Conservation (phyloP, 1,140 invertebrate species). For the Ectropis grisescens region DNA sequence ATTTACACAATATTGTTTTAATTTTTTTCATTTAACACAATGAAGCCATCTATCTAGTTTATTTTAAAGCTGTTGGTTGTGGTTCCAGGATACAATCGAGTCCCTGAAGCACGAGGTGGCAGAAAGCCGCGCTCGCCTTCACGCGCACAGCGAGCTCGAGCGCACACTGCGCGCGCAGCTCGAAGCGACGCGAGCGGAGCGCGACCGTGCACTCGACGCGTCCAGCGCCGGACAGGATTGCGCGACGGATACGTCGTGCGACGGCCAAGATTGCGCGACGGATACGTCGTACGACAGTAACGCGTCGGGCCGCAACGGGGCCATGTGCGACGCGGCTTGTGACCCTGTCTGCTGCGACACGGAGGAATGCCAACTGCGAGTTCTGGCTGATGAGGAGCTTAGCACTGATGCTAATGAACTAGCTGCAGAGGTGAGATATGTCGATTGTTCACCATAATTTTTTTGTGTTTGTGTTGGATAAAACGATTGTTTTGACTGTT, state of each 20-base stretch:
- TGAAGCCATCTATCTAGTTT: no score
- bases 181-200: constrained; percentile 45
- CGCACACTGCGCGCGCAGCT: constrained; percentile 51
- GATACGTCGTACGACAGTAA: constrained; percentile 11
- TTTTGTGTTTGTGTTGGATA: constrained; percentile 1
- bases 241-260: constrained; percentile 6
- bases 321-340: constrained; percentile 43
- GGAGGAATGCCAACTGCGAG: constrained; percentile 40
- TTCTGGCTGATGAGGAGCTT: constrained; percentile 43
- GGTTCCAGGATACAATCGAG: constrained; percentile 50
- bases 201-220: constrained; percentile 13
- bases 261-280: constrained; percentile 13
- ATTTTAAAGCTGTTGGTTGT: no score
- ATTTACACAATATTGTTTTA: no score
- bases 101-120: constrained; percentile 60
- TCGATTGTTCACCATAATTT: constrained; percentile 1
- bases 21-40: no score
- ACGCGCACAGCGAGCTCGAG: constrained; percentile 54
- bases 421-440: constrained; percentile 47
- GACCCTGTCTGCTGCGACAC: constrained; percentile 43
- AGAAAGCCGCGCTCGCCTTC: constrained; percentile 47
- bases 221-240: not conserved
- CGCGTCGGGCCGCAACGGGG: constrained; percentile 16
- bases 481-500: not conserved
- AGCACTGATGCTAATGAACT: constrained; percentile 55